Percentiles rank a stretch among this genome's conserved stretches.
These are phyloP conservation scores for Strongylocentrotus purpuratus DNA, from an alignment of 35 echinoderm and acorn worm species.

Conservation along the genomic window DNA sequence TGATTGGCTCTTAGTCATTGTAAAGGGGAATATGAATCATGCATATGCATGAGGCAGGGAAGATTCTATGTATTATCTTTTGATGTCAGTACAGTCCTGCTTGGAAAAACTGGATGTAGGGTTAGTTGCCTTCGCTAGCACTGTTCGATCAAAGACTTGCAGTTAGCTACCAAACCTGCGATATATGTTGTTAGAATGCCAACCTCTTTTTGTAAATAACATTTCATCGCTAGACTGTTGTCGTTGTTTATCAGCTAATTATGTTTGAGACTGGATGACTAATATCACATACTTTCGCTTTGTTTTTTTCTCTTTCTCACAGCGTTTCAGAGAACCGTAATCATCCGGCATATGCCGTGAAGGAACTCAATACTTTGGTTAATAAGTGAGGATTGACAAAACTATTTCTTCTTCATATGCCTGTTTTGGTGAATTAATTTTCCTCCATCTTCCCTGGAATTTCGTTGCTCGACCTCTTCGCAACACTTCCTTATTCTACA, in stretches of 20 bases:
- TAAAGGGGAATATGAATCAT: not conserved
- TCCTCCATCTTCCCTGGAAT: not conserved
- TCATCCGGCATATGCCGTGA: not conserved
- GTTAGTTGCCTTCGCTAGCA: not conserved
- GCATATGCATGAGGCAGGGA: slow-evolving; percentile 10
- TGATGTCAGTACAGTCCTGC: not conserved
- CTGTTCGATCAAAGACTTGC: not conserved
- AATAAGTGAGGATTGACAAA: slow-evolving; percentile 7
- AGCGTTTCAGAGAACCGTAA: not conserved
- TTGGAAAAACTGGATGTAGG: not conserved
- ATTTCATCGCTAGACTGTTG: slow-evolving; percentile 22
- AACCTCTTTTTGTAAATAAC: slow-evolving; percentile 40
- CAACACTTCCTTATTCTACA: not conserved
- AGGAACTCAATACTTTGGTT: slow-evolving; percentile 14
- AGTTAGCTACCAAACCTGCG: not conserved
- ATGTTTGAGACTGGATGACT: slow-evolving; percentile 44
- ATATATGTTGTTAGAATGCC: not conserved
- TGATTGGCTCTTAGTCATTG: slow-evolving; percentile 45
- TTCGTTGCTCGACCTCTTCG: not conserved
- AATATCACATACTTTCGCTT: slow-evolving; percentile 22
- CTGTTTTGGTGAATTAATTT: slow-evolving; percentile 4
- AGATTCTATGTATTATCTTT: slow-evolving; percentile 29
- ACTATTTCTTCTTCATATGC: not conserved
- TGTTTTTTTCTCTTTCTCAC: not conserved
- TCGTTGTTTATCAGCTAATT: slow-evolving; percentile 47